A percentile compares a stretch with the other conserved stretches of the same genome.
Conservation (phyloP, 92 coral and sea anemone species). For the Parazoanthus atlanticus region DNA sequence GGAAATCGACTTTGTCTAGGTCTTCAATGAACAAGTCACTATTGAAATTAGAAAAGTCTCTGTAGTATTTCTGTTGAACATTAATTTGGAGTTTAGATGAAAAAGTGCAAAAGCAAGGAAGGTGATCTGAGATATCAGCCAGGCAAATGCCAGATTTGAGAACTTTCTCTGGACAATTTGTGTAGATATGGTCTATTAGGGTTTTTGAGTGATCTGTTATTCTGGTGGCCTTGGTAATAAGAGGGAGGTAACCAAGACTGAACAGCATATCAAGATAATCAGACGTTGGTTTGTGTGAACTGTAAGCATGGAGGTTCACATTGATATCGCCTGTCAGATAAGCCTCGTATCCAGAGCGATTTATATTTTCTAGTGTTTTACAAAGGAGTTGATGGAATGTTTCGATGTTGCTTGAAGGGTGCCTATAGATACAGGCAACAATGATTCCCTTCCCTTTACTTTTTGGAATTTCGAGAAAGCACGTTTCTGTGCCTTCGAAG, state of each 20-base stretch:
- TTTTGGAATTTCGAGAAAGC: background rate
- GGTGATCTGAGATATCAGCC: constrained; percentile 32
- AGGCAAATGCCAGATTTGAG: constrained; percentile 24
- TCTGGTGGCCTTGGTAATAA: constrained; percentile 38
- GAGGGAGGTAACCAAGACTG: constrained; percentile 15
- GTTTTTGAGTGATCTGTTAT: too few species aligned
- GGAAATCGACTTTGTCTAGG: constrained; percentile 9
- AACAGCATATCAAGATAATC: too few species aligned
- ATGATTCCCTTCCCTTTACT: background rate
- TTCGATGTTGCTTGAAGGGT: too few species aligned
- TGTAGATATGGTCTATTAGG: too few species aligned
- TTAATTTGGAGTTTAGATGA: background rate
- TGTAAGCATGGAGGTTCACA: constrained; percentile 23
- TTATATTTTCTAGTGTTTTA: background rate
- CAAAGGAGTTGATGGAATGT: background rate
- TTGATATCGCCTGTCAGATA: constrained; percentile 35
- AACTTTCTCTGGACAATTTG: constrained; percentile 3
- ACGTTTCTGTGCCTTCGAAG: background rate
- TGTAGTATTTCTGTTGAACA: constrained; percentile 25
- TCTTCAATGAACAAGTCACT: constrained; percentile 16
- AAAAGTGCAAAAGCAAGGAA: too few species aligned
- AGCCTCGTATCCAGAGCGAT: constrained; percentile 23
- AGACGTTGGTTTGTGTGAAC: constrained; percentile 13
- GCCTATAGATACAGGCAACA: constrained; percentile 5
- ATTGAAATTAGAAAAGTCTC: too few species aligned